Base-by-base conservation (phyloP, 2,113 vertebrate species). In the Tursiops truncatus region DNA sequence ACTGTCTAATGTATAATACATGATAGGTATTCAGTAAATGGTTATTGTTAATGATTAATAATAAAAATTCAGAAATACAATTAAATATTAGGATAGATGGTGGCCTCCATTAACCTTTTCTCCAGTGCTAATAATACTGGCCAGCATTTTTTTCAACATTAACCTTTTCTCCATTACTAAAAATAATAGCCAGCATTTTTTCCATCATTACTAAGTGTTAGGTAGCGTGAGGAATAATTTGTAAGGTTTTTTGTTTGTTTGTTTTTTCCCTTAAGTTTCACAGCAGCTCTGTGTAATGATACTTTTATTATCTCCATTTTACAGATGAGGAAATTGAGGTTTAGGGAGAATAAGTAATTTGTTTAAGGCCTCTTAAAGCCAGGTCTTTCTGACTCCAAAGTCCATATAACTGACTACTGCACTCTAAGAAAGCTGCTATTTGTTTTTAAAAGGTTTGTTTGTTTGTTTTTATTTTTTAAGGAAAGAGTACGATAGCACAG, bases 11-110 rank as follows among this genome's bases (percentile, higher is more conserved):
- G 18, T 92, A 38, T 96, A 97, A 84, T 90, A 91, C 25, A 26
- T 91, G 65, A 50, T 41, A 79, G 71, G 12, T 92, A 89, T 71
- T 95, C 70, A 96, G 83, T 68, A 95, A 96, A 87, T 96, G 50
- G 20, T 79, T 77, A 36, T 77, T 92, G 70, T 94, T 97, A 96
- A 94, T 94, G 36, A 93, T 95, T 96, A 97, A 91, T 91, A 97
- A 91, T 89, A 94, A 93, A 86, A 90, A 31, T 70, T 93, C 58
- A 76, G 26, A 38, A 93, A 76, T 94, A 85, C 94, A 96, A 87
- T 91, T 96, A 96, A 95, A 13, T 91, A 50, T 88, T 80, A 79
- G 50, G 25, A 14, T 95, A 95, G 17, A 82, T 79, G 90, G 82
- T 95, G 77, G 26, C 81, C 58, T 92, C 76, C 53, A 92, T 84